Evolutionary conservation across 2,797 vertebrate genomes (phyloP).

Genomic region (Macroramphosus scolopax): DNA sequence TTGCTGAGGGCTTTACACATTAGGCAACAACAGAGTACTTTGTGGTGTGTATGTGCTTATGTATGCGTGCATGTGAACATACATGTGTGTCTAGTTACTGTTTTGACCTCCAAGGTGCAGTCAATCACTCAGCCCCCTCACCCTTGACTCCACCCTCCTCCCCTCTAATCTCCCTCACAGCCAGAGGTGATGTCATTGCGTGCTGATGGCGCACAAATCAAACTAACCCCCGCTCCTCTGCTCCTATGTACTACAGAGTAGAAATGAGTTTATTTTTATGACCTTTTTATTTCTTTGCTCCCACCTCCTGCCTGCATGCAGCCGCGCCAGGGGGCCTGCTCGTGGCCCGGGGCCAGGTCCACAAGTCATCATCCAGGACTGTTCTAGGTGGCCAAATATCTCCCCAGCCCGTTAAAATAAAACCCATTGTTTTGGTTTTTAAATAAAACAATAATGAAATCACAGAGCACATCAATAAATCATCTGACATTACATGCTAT

Average conservation of each 20-base stretch:
- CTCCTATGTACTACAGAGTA: slow-evolving; percentile 57
- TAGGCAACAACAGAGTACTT: slow-evolving; percentile 50
- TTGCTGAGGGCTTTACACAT: slow-evolving; percentile 53
- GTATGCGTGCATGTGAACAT: slow-evolving; percentile 15
- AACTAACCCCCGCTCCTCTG: slow-evolving; percentile 43
- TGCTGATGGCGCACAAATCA: slow-evolving; percentile 74
- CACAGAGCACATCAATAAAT: slow-evolving; percentile 59
- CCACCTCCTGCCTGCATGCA: slow-evolving; percentile 53
- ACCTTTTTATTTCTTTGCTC: slow-evolving; percentile 70
- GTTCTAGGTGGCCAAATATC: slow-evolving; percentile 43
- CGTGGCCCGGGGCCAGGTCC: slow-evolving; percentile 48
- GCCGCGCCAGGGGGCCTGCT: slow-evolving; percentile 38
- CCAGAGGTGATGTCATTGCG: slow-evolving; percentile 72
- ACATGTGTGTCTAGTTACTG: slow-evolving; percentile 57
- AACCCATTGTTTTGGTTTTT: slow-evolving; percentile 71
- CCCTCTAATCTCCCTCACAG: slow-evolving; percentile 55
- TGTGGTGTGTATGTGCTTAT: slow-evolving; percentile 29
- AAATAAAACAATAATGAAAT: slow-evolving; percentile 71
- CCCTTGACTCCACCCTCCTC: slow-evolving; percentile 41
- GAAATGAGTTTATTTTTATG: slow-evolving; percentile 77
- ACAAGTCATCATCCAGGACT: slow-evolving; percentile 39
- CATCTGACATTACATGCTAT: slow-evolving; percentile 37
- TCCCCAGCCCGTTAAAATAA: slow-evolving; percentile 52
- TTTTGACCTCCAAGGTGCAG: slow-evolving; percentile 50
- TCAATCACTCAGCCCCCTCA: slow-evolving; percentile 49